Evolutionary conservation across 2,888 invertebrate genomes (phyloP), one percentile per base, ranked within the genome.

Genomic region (Lasioglossum zephyrum): DNA sequence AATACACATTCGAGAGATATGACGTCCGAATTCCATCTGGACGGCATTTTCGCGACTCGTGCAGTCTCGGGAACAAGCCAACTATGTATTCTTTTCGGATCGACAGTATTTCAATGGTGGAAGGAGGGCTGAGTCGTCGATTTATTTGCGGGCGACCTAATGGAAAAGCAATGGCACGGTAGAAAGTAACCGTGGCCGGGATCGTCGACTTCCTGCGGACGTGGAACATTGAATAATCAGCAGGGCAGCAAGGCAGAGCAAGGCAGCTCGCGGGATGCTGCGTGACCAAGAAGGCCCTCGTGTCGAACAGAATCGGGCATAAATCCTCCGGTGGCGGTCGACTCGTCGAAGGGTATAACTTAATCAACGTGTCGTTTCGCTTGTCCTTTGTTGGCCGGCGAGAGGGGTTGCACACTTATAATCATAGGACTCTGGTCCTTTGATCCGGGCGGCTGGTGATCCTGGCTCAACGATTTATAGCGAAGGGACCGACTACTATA

Each of bases 251-350:
- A 36, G 36, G 36, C 36, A n/a, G 47, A 47, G 57, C n/a, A 13
- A 26, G 26, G 11, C 69, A 39, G 39, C 36, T 36, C 36, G 36
- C 66, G 36, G 9, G 63, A 31, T 18, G 16, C 66, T 36, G 66
- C 66, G 36, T 66, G 36, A 36, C 66, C 66, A 36, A 66, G 66
- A 16, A 69, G 66, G 66, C 36, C 36, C 69, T 70, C 39, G 69
- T 39, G 69, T 70, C 69, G 41, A 70, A n/a, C 41, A 83, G 80
- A 83, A 84, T 87, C 82, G 70, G 75, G 80, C 87, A 88, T 89
- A 86, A 86, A 91, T 89, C 85, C 78, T 84, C 79, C 16, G 79
- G 82, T 87, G 83, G 87, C 85, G 82, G 74, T 70, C 18, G 18
- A 31, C 76, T 83, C 78, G 79, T 69, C 49, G 49, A 73, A 66